Base-by-base conservation (phyloP, 2,888 invertebrate genomes). In the Tenthredo notha region DNA sequence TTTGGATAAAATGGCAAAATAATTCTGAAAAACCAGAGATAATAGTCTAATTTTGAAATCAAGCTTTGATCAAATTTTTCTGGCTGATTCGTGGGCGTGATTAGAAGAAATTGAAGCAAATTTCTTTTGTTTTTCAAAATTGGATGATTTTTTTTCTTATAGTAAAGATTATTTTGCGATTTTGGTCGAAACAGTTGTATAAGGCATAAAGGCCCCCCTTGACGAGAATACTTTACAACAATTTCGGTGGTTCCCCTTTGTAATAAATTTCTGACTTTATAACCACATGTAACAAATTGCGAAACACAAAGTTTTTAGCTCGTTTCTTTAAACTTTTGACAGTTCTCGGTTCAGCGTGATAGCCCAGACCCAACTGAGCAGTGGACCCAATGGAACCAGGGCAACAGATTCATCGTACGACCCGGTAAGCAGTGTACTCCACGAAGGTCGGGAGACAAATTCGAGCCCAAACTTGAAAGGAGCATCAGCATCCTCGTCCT, bases 401-500 rank as follows among this genome's bases (percentile, higher is more conserved):
- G 85, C 88, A 74, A 88, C 88, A 86, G 92, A 93, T 74, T 91
- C 92, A 7, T 90, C 91, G n/a, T 92, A 91, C 86, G 92, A 93
- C 54, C 90, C 92, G 33, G 91, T 91, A 47, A 92, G 90, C 85
- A 89, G 90, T 33, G 86, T 91, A 74, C 87, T 91, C 7, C 91
- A 92, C 87, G 92, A 92, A 12, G 88, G 89, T 0, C 84, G 91
- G 37, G 93, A 93, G 67, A 87, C 91, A 84, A 92, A 92, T 82
- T 93, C 92, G 37, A 92, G 92, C 85, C 92, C 93, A 37, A 91
- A 92, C 74, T 91, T 91, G 3, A 89, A 91, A 78, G 90, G 90
- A 70, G 89, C 91, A 21, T 93, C 93, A 18, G 93, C 91, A 0
- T 92, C 92, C n/a, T 93, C 93, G 25, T 93, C 92, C 21, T 92